Evolutionary conservation across 1,140 invertebrate species (phyloP).

Genomic region (Conus ventricosus): DNA sequence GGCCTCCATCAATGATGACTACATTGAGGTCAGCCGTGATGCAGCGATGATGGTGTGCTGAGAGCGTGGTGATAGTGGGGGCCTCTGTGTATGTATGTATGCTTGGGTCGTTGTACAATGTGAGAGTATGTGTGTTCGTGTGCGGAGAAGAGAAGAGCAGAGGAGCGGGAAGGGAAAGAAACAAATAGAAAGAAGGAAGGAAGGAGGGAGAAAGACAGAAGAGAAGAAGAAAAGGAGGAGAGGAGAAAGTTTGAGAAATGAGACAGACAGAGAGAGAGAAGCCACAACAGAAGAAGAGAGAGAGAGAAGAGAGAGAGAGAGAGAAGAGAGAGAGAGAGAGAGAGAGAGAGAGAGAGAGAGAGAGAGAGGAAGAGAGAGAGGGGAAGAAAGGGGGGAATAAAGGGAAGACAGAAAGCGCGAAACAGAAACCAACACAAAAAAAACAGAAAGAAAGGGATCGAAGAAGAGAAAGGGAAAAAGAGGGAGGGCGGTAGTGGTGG

Average conservation of each 20-base stretch:
- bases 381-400: neutral
- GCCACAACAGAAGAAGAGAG: too few relatives aligned
- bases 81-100: neutral
- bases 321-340: neutral
- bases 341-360: conserved; percentile 26
- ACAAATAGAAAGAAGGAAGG: too few relatives aligned
- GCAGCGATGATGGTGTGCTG: neutral
- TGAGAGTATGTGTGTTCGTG: neutral
- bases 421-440: too few relatives aligned
- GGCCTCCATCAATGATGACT: too few relatives aligned
- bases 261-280: too few relatives aligned
- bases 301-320: neutral
- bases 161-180: neutral
- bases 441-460: neutral
- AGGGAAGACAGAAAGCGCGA: too few relatives aligned
- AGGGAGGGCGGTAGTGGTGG: too few relatives aligned
- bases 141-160: neutral
- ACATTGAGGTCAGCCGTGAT: neutral
- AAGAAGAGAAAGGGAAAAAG: too few relatives aligned
- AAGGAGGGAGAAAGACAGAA: too few relatives aligned
- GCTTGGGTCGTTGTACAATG: neutral
- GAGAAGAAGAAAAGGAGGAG: too few relatives aligned
- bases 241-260: too few relatives aligned
- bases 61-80: neutral
- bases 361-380: conserved; percentile 7